phyloP scores from a whole-genome alignment of 2,113 vertebrate species.

The Pangasianodon hypophthalmus region DNA sequence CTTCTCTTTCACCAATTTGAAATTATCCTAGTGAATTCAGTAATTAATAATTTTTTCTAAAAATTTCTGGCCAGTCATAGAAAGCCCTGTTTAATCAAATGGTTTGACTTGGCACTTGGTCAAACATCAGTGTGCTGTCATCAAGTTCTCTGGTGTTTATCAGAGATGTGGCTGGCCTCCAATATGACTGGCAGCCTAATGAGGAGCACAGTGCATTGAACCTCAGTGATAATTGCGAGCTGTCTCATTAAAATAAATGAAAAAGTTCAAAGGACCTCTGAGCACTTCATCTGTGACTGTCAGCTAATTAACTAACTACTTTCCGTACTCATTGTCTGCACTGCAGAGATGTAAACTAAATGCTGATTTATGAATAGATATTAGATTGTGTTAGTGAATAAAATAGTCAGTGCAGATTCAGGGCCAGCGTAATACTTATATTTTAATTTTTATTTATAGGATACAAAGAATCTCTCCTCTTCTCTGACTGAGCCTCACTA shows the following conservation, averaged over 20 bases:
- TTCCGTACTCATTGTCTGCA: slow-evolving; percentile 32
- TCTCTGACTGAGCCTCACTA: not conserved
- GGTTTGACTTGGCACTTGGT: slow-evolving; percentile 34
- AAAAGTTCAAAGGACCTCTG: slow-evolving; percentile 31
- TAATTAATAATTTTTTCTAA: slow-evolving; percentile 42
- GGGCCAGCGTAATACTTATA: not conserved
- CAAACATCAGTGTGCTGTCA: slow-evolving; percentile 21
- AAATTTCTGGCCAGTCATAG: slow-evolving; percentile 37
- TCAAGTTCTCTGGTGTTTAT: slow-evolving; percentile 29
- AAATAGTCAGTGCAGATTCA: not conserved
- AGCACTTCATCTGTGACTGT: slow-evolving; percentile 38
- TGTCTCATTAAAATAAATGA: slow-evolving; percentile 64
- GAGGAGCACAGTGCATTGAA: slow-evolving; percentile 55
- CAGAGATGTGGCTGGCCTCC: slow-evolving; percentile 34
- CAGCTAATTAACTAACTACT: slow-evolving; percentile 44
- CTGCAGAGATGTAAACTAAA: slow-evolving; percentile 5
- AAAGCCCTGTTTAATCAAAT: slow-evolving; percentile 45
- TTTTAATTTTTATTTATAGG: not conserved
- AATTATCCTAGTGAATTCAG: slow-evolving; percentile 45
- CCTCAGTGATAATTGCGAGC: slow-evolving; percentile 61
- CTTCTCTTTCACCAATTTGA: slow-evolving; percentile 35
- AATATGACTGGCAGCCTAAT: slow-evolving; percentile 65
- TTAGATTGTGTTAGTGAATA: not conserved
- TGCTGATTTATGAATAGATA: slow-evolving; percentile 1
- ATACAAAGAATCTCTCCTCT: not conserved